phyloP scores from a whole-genome alignment of 1,140 invertebrate genomes.

The Pemphigus obesinymphae region DNA sequence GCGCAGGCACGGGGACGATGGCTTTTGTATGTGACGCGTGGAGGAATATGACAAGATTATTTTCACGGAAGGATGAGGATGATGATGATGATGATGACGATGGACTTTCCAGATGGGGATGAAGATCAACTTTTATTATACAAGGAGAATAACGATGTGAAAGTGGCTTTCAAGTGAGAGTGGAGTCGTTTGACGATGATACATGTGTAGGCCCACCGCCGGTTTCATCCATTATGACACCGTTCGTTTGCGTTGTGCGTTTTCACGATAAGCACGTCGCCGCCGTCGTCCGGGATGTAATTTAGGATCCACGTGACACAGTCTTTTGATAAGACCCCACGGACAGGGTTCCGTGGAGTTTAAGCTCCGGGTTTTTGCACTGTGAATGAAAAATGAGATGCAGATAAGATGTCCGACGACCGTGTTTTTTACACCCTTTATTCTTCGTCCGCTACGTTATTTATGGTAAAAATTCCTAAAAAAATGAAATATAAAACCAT shows the following conservation, averaged over 20 bases:
- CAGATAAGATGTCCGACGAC: slow-evolving; percentile 37
- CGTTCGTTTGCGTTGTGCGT: slow-evolving; percentile 21
- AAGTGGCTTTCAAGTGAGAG: background rate
- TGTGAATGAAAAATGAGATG: slow-evolving; percentile 40
- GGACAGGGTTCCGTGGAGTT: slow-evolving; percentile 12
- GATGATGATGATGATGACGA: background rate
- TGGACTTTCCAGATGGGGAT: background rate
- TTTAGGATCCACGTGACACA: slow-evolving; percentile 25
- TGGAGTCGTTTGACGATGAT: slow-evolving; percentile 25
- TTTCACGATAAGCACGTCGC: slow-evolving; percentile 30
- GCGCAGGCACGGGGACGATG: background rate
- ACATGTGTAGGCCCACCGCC: background rate
- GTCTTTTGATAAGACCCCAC: slow-evolving; percentile 12
- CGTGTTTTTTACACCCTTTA: slow-evolving; percentile 1
- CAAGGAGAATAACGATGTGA: background rate
- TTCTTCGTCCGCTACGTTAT: background rate
- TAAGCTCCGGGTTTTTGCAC: slow-evolving; percentile 3
- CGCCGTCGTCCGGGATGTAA: background rate
- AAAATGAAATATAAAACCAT: background rate
- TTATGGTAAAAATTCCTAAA: background rate
- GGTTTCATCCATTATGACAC: slow-evolving; percentile 30
- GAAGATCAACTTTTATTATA: background rate
- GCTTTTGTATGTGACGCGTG: background rate
- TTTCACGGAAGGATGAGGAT: background rate
- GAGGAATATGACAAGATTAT: background rate